These are phyloP conservation scores for Schlechtendalia chinensis DNA, from an alignment of 1,140 invertebrate genomes.

Conservation along the genomic window DNA sequence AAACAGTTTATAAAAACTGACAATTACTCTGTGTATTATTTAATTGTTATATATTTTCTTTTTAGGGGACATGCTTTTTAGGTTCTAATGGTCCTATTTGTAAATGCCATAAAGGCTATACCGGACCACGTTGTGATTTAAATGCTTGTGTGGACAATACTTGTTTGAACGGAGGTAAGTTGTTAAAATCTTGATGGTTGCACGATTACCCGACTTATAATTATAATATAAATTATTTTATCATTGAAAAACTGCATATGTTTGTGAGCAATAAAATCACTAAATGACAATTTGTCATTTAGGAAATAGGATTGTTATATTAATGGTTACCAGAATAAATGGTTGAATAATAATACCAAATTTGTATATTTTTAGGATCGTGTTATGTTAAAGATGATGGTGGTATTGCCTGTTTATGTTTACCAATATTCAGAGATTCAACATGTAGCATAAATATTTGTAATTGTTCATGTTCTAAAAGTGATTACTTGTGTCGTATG, in stretches of 20 bases:
- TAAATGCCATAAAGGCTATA: constrained; percentile 57
- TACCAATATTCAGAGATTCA: constrained; percentile 56
- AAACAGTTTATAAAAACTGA: not conserved
- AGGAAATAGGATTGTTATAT: not conserved
- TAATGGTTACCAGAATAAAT: not conserved
- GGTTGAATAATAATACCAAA: not conserved
- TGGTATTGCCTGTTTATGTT: constrained; percentile 57
- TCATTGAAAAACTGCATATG: too few relatives aligned
- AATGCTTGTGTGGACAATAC: constrained; percentile 59
- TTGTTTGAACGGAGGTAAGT: constrained; percentile 62
- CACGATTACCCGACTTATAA: too few relatives aligned
- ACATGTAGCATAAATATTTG: constrained; percentile 58
- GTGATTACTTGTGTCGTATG: constrained; percentile 6
- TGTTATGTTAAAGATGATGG: constrained; percentile 56
- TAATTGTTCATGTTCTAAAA: constrained; percentile 55
- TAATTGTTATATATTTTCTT: not conserved
- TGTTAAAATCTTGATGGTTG: not conserved
- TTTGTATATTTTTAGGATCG: constrained; percentile 47
- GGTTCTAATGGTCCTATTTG: constrained; percentile 57
- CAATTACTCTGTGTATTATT: too few relatives aligned
- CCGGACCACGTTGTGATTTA: constrained; percentile 62
- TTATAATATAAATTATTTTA: too few relatives aligned
- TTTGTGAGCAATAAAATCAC: too few relatives aligned
- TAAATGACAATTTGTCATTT: not conserved
- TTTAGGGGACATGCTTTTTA: constrained; percentile 54